Conservation (phyloP, 2,113 vertebrate species). For the Dendrocopos noguchii region DNA sequence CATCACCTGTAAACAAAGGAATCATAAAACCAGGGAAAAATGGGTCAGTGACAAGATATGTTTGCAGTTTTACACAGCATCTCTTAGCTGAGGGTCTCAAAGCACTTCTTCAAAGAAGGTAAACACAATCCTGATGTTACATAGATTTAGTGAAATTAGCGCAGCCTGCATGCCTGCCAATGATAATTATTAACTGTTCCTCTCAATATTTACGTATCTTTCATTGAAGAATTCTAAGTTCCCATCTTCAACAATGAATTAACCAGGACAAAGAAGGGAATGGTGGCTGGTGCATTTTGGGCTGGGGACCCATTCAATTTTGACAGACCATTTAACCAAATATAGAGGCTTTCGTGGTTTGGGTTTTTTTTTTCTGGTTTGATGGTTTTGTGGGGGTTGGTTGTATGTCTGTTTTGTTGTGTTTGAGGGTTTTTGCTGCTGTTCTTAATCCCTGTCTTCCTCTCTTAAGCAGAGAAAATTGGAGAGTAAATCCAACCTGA, state of each 20-base stretch:
- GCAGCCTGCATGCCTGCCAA: neutral
- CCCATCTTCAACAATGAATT: neutral
- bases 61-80: neutral
- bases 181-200: neutral
- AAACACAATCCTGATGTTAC: neutral
- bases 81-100: neutral
- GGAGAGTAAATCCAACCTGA: neutral
- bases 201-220: neutral
- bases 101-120: neutral
- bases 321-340: neutral
- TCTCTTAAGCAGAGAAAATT: neutral
- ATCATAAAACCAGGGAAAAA: neutral
- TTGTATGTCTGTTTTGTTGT: too few relatives aligned
- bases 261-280: neutral
- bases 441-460: neutral
- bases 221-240: neutral
- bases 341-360: too few relatives aligned
- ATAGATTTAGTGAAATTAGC: neutral
- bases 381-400: too few relatives aligned
- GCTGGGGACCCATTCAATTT: neutral
- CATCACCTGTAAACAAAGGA: neutral
- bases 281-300: neutral
- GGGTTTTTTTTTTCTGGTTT: fast-evolving
- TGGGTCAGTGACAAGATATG: neutral
- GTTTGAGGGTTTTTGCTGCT: fast-evolving